Percentiles rank a stretch among this genome's conserved stretches.
Evolutionary conservation across 2,888 invertebrate genomes (phyloP).

Genomic region (Urechis unicinctus): DNA sequence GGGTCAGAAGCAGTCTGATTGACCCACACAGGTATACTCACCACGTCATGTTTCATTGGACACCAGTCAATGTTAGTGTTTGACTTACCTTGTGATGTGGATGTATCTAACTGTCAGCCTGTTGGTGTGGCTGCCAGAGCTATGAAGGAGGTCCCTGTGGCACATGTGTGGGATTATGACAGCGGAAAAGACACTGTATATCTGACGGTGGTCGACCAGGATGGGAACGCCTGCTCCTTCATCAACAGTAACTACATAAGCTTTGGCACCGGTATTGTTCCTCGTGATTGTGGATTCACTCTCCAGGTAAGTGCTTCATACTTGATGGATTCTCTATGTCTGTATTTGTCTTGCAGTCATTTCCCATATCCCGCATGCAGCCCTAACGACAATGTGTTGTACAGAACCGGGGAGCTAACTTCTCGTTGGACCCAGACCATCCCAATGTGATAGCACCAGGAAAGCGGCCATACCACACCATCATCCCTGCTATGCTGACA

Average conservation of each 20-base stretch:
- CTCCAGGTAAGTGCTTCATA: conserved; percentile 34
- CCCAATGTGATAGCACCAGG: conserved; percentile 37
- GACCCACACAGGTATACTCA: conserved; percentile 24
- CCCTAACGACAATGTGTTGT: too few species aligned
- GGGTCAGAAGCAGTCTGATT: conserved; percentile 38
- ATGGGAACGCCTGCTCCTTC: conserved; percentile 52
- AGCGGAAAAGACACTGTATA: conserved; percentile 43
- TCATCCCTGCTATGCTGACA: conserved; percentile 47
- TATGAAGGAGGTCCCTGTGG: neutral
- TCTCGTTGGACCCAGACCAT: conserved; percentile 35
- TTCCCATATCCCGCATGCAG: neutral
- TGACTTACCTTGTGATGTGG: neutral
- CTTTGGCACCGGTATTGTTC: conserved; percentile 50
- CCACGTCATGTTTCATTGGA: neutral
- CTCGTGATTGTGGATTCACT: conserved; percentile 49
- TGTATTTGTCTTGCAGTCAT: too few species aligned
- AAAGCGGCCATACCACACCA: conserved; percentile 47
- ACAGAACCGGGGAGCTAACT: conserved; percentile 42
- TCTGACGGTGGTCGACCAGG: conserved; percentile 44
- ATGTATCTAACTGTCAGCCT: neutral
- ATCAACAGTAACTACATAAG: conserved; percentile 49
- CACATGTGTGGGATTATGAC: neutral
- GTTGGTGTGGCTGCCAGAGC: neutral
- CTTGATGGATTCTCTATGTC: neutral
- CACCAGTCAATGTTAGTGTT: too few species aligned